Evolutionary conservation across 2,888 invertebrate species (phyloP).

Genomic region (Nomada goodeniana): DNA sequence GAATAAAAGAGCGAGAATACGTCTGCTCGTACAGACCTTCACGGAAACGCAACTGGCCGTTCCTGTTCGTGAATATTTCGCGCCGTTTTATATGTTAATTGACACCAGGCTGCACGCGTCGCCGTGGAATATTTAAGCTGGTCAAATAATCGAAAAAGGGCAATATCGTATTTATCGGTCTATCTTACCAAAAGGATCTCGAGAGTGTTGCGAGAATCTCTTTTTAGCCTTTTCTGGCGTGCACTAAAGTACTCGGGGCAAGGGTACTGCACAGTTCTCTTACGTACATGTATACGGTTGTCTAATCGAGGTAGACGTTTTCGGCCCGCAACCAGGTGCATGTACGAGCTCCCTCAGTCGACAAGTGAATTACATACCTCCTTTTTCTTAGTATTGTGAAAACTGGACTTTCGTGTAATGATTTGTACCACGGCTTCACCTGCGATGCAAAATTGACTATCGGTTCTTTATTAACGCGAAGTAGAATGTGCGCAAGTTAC

Average conservation of each 20-base stretch:
- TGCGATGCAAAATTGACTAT: too few species aligned
- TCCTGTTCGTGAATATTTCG: constrained; percentile 21
- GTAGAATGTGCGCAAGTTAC: too few species aligned
- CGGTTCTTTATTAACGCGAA: too few species aligned
- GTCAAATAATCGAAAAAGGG: neutral
- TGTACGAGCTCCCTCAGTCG: too few species aligned
- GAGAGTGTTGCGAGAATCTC: neutral
- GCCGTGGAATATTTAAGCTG: neutral
- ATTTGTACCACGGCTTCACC: too few species aligned
- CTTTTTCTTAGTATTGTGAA: too few species aligned
- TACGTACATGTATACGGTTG: too few species aligned
- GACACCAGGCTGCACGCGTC: neutral
- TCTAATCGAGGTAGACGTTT: too few species aligned
- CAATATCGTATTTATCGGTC: constrained; percentile 4
- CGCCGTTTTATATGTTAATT: constrained; percentile 37
- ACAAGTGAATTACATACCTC: too few species aligned
- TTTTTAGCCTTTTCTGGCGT: neutral
- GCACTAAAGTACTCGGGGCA: neutral
- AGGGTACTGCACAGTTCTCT: neutral
- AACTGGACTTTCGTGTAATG: too few species aligned
- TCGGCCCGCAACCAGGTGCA: too few species aligned
- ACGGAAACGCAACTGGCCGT: neutral
- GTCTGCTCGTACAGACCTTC: too few species aligned
- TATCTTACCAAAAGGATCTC: neutral
- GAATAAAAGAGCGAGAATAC: constrained; percentile 33